phyloP scores from a whole-genome alignment of 2,797 vertebrate genomes.

The Pitangus sulphuratus region DNA sequence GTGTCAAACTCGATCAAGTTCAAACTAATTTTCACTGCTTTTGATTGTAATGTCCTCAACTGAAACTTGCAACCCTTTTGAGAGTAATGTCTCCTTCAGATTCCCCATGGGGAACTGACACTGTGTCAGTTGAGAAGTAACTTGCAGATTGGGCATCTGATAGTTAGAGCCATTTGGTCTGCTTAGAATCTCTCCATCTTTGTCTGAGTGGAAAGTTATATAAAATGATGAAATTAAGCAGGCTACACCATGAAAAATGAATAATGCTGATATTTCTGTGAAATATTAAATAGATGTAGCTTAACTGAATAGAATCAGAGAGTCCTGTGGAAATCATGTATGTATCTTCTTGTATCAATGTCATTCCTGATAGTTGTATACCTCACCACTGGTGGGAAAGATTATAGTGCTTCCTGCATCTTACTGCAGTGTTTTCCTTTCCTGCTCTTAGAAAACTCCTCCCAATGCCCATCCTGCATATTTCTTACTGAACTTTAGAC shows the following conservation, averaged over 20 bases:
- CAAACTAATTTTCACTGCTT: background rate
- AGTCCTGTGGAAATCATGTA: background rate
- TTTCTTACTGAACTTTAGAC: background rate
- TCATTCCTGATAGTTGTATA: background rate
- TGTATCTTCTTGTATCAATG: background rate
- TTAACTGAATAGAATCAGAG: background rate
- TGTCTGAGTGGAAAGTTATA: background rate
- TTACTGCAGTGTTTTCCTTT: background rate
- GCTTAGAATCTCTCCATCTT: background rate
- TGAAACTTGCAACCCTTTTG: background rate
- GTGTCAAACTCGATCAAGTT: background rate
- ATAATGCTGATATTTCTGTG: background rate
- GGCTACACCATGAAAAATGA: accelerated
- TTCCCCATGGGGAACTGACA: background rate
- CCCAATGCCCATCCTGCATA: background rate
- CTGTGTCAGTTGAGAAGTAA: background rate
- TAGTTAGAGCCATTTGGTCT: background rate
- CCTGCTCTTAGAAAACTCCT: background rate
- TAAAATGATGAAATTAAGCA: background rate
- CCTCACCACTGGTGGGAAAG: background rate
- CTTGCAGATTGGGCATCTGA: background rate
- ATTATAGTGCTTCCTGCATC: background rate
- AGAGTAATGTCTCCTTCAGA: background rate
- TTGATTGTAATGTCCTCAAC: background rate
- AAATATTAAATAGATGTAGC: background rate